A percentile compares a stretch with the other conserved stretches of the same genome.
These are phyloP conservation scores for Sturnira hondurensis DNA, from an alignment of 2,113 vertebrate genomes.

Conservation along the genomic window DNA sequence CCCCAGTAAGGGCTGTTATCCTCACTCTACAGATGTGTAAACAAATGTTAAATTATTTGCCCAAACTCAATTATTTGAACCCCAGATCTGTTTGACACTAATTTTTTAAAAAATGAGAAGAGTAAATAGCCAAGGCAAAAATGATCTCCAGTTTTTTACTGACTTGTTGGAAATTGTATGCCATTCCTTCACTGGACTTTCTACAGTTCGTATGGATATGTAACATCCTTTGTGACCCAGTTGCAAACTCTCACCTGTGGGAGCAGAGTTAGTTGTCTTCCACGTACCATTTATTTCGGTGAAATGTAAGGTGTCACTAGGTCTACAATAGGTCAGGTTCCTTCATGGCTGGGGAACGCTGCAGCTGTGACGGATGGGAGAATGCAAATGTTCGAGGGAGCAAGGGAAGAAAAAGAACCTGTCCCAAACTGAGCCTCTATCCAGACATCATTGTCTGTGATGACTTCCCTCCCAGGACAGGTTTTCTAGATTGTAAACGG, in stretches of 20 bases:
- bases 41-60: neutral
- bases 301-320: conserved; percentile 59
- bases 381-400: conserved; percentile 42
- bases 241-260: conserved; percentile 46
- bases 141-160: neutral
- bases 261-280: conserved; percentile 21
- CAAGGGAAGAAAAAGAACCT: conserved; percentile 39
- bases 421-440: conserved; percentile 53
- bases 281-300: conserved; percentile 54
- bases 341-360: conserved; percentile 67
- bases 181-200: neutral
- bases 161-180: neutral
- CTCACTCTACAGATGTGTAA: neutral
- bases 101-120: neutral
- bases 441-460: neutral
- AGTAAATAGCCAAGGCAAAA: neutral
- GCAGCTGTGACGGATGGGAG: conserved; percentile 67
- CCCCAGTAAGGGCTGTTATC: neutral
- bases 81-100: neutral
- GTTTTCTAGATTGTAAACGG: neutral
- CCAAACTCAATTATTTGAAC: neutral
- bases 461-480: neutral
- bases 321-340: conserved; percentile 74
- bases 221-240: conserved; percentile 37
- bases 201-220: neutral